These are phyloP conservation scores for Peromyscus californicus DNA, from an alignment of 2,113 vertebrate genomes.

Conservation along the genomic window DNA sequence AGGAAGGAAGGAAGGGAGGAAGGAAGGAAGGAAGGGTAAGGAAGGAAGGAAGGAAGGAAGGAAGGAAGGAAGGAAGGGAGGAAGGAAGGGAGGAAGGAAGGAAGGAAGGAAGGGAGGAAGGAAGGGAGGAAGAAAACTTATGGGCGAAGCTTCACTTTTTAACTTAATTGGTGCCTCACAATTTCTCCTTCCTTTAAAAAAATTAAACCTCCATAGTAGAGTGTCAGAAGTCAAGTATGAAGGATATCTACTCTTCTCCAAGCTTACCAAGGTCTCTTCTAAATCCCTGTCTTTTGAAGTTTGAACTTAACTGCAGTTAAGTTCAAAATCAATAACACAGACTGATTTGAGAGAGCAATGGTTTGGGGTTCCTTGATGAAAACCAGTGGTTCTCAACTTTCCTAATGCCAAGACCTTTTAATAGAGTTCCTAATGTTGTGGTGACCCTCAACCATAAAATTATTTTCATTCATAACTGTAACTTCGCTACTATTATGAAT, in stretches of 20 bases:
- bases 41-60: too few relatives aligned
- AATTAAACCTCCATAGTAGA: background rate
- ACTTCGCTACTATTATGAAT: background rate
- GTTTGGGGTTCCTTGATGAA: slow-evolving; percentile 30
- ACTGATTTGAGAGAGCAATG: background rate
- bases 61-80: too few relatives aligned
- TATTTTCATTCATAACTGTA: background rate
- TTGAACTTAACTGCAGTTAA: slow-evolving; percentile 10
- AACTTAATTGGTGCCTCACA: slow-evolving; percentile 31
- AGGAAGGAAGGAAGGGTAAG: too few relatives aligned
- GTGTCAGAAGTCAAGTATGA: background rate
- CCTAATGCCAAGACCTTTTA: background rate
- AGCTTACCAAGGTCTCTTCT: background rate
- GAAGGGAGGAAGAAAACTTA: background rate
- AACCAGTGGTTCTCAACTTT: background rate
- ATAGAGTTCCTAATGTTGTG: background rate
- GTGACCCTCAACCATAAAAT: background rate
- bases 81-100: too few relatives aligned
- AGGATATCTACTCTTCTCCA: background rate
- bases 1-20: too few relatives aligned
- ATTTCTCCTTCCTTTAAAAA: slow-evolving; percentile 16
- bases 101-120: too few relatives aligned
- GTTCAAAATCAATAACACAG: background rate
- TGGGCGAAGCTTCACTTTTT: background rate
- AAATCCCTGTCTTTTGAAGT: slow-evolving; percentile 34